Evolutionary conservation across 2,113 vertebrate genomes (phyloP), one percentile per base, ranked within the genome.

Genomic region (Spea multiplicata): DNA sequence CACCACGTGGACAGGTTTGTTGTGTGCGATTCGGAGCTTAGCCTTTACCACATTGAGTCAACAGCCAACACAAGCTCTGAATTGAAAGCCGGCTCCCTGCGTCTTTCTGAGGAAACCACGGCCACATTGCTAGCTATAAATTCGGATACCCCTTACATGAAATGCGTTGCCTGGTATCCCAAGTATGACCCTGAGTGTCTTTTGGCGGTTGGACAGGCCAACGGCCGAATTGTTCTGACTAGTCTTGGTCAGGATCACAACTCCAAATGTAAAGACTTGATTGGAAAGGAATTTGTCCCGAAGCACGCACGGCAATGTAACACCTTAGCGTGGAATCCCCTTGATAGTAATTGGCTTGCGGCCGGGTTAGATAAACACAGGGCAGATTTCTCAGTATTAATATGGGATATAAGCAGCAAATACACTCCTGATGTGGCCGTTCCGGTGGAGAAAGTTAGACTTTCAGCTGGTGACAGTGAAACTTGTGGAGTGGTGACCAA

Each of bases 121-220:
- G 97, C 97, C 4, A 99, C 96, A 0, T 86, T 99, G 0, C 82
- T 99, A 1, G 96, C 97, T 14, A 97, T 99, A 69, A 99, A 99
- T 83, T 98, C 97, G 0, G 97, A 99, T 66, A 98, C 97, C 0
- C 96, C 97, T 0, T 99, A 99, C 68, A 98, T 99, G 96, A 99
- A 99, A 89, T 99, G 97, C n/a, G 96, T 98, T 83, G 96, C 97
- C 47, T 99, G 97, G 97, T 99, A 97, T 85, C 97, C 97, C 0
- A 98, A 96, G 81, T 95, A 95, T 0, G 97, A 98, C 85, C 95
- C 96, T 0, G 97, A 99, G 82, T 99, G 97, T 86, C 89, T 99
- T 55, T 91, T 99, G 0, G 97, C 97, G 0, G 97, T 99, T 55
- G 97, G 97, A 12, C 97, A 99, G 85, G 97, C 97, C 66, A 99